Percentiles rank a stretch among this genome's conserved stretches.
Evolutionary conservation across 2,888 invertebrate species (phyloP).

Genomic region (Drosophila quinaria): DNA sequence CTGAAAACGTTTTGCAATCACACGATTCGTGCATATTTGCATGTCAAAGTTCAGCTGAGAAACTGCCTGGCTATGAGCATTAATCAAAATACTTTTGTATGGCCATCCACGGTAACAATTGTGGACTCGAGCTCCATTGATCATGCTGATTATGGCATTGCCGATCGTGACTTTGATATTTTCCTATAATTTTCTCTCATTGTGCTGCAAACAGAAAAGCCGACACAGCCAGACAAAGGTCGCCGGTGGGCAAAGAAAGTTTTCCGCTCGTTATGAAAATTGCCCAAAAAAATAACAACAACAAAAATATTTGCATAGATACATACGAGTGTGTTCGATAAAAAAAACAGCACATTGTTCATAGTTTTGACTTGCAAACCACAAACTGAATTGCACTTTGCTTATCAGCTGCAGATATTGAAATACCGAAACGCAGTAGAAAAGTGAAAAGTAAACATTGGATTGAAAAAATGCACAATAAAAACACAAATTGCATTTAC

Average conservation of each 20-base stretch:
- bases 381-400: constrained; percentile 12
- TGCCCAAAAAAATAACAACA: constrained; percentile 26
- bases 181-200: constrained; percentile 68
- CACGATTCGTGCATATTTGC: constrained; percentile 40
- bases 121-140: constrained; percentile 54
- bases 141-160: constrained; percentile 69
- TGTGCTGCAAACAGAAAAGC: constrained; percentile 52
- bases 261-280: constrained; percentile 52
- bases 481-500: constrained; percentile 27
- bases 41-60: constrained; percentile 66
- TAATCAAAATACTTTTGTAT: constrained; percentile 62
- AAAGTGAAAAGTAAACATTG: constrained; percentile 24
- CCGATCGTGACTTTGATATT: constrained; percentile 78
- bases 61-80: constrained; percentile 47
- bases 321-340: background rate
- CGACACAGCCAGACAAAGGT: constrained; percentile 28
- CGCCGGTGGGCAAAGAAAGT: constrained; percentile 68
- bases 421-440: constrained; percentile 9
- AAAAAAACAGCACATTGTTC: constrained; percentile 8
- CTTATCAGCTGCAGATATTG: constrained; percentile 33
- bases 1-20: constrained; percentile 29
- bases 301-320: background rate
- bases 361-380: constrained; percentile 12
- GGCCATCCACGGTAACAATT: constrained; percentile 47
- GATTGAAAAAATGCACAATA: constrained; percentile 8